Evolutionary conservation across 1,140 invertebrate genomes (phyloP).

Genomic region (Leptinotarsa texana): DNA sequence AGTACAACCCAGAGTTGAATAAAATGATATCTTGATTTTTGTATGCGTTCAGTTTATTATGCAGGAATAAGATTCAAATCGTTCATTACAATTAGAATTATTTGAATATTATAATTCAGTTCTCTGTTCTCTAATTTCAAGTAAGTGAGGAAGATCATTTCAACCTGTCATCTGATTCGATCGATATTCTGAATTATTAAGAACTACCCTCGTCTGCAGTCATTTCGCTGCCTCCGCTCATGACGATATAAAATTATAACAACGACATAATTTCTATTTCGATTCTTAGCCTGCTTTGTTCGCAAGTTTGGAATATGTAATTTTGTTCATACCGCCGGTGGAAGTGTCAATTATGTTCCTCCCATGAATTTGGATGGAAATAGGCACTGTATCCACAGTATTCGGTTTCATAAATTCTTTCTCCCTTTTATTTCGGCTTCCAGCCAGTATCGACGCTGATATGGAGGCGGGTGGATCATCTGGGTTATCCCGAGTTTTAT

Average conservation of each 20-base stretch:
- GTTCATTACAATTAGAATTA: no score
- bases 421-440: slow-evolving; percentile 41
- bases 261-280: slow-evolving; percentile 22
- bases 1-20: no score
- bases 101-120: no score
- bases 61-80: no score
- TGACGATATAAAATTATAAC: slow-evolving; percentile 15
- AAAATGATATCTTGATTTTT: no score
- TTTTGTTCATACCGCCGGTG: slow-evolving; percentile 39
- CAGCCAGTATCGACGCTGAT: slow-evolving; percentile 11
- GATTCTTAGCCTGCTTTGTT: slow-evolving; percentile 41
- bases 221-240: no score
- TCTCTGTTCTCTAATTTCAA: no score
- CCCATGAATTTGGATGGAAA: slow-evolving; percentile 41
- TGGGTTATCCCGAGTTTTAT: slow-evolving; percentile 10
- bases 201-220: background rate
- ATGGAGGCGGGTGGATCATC: background rate
- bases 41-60: no score
- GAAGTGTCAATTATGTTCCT: slow-evolving; percentile 39
- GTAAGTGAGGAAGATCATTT: background rate
- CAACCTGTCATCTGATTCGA: background rate
- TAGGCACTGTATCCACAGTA: slow-evolving; percentile 29
- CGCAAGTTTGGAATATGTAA: slow-evolving; percentile 38
- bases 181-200: background rate
- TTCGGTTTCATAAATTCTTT: slow-evolving; percentile 41